phyloP scores from a whole-genome alignment of 2,113 vertebrate species.

The Pachycephala philippinensis region DNA sequence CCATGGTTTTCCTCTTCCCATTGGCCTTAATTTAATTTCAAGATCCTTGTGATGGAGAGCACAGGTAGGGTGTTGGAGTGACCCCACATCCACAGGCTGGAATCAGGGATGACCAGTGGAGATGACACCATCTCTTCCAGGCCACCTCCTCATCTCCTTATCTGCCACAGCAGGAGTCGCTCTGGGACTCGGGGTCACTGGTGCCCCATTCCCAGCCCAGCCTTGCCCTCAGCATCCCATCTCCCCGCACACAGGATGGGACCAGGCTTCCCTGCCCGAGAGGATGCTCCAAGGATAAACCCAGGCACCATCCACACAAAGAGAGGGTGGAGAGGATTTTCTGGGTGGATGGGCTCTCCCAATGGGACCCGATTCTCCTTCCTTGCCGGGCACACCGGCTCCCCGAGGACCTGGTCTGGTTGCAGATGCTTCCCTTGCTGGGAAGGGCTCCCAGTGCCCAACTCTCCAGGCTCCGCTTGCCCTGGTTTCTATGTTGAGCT shows the following conservation, averaged over 20 bases:
- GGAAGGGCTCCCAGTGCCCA: neutral
- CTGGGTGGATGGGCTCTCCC: neutral
- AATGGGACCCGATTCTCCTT: fast-evolving
- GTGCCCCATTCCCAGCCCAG: neutral
- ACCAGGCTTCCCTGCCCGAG: fast-evolving
- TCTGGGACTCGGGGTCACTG: fast-evolving
- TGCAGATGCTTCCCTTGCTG: neutral
- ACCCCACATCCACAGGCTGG: neutral
- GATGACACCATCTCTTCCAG: neutral
- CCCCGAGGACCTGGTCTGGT: neutral
- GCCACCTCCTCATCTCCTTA: neutral
- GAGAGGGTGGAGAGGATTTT: neutral
- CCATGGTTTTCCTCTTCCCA: fast-evolving
- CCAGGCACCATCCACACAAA: neutral
- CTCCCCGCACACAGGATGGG: neutral
- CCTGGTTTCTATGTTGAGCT: neutral
- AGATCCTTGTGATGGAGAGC: neutral
- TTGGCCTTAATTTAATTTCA: neutral
- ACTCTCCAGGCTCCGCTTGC: neutral
- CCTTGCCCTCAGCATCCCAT: neutral
- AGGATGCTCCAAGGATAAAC: neutral
- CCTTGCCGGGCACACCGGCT: fast-evolving
- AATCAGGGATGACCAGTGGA: neutral
- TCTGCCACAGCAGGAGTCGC: fast-evolving
- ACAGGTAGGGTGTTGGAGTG: fast-evolving